A percentile compares a stretch with the other conserved stretches of the same genome.
phyloP scores from a whole-genome alignment of 1,140 invertebrate species.

The Glomeris maerens region DNA sequence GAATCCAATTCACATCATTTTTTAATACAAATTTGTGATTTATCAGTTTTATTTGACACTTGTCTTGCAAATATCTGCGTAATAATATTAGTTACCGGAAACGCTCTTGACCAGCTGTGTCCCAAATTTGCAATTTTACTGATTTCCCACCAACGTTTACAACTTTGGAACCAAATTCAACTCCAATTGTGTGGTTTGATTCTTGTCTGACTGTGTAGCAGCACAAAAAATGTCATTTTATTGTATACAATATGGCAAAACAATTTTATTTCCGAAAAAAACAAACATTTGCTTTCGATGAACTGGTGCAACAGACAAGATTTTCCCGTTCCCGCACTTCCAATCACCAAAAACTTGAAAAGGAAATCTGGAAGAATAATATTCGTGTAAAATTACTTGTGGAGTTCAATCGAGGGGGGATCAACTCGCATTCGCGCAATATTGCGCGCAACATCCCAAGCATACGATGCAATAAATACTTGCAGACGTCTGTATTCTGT shows the following conservation, averaged over 20 bases:
- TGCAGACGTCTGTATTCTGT: no score
- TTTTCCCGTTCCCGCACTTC: constrained; percentile 69
- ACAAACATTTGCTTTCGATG: constrained; percentile 77
- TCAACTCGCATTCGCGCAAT: no score
- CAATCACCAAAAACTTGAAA: constrained; percentile 72
- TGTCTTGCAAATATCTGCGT: no score
- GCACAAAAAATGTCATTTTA: constrained; percentile 9
- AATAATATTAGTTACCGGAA: constrained; percentile 33
- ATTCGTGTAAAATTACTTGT: no score
- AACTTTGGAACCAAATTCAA: constrained; percentile 73
- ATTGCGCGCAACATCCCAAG: no score
- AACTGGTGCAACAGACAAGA: constrained; percentile 79
- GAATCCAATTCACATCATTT: background rate
- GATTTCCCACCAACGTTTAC: constrained; percentile 67
- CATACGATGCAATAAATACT: no score
- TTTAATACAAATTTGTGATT: constrained; percentile 6
- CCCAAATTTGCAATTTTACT: constrained; percentile 74
- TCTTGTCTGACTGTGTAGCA: constrained; percentile 52
- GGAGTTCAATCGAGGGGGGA: no score
- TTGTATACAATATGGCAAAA: background rate
- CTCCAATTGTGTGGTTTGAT: constrained; percentile 65
- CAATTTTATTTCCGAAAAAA: constrained; percentile 9
- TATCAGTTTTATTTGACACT: no score
- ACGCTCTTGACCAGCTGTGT: constrained; percentile 58
- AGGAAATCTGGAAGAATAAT: constrained; percentile 47